These are phyloP conservation scores for Caenorhabditis angaria DNA, from an alignment of 2,888 invertebrate species.

Conservation along the genomic window DNA sequence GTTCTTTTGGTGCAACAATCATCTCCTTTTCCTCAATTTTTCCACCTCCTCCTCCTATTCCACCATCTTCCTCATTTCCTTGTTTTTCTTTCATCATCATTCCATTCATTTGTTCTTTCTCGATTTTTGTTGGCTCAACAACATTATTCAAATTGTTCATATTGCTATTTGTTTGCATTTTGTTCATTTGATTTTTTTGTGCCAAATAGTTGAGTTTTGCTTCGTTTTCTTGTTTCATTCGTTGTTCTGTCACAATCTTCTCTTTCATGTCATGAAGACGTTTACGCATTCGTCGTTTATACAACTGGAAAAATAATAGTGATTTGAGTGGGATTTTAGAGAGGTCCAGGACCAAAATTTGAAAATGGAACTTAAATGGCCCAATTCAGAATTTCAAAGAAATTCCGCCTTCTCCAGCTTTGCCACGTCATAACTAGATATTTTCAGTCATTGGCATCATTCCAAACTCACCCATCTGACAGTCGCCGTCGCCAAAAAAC, in stretches of 20 bases:
- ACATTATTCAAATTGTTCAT: background rate
- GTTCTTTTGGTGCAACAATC: background rate
- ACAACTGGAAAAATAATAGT: constrained; percentile 23
- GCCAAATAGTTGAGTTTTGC: constrained; percentile 27
- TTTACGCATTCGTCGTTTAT: constrained; percentile 40
- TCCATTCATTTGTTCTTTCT: too few relatives aligned
- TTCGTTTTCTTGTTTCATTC: constrained; percentile 25
- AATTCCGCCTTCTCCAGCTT: too few relatives aligned
- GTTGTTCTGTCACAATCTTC: constrained; percentile 25
- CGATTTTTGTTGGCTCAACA: background rate
- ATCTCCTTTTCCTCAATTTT: too few relatives aligned
- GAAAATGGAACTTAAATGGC: too few relatives aligned
- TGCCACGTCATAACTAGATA: too few relatives aligned
- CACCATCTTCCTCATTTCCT: background rate
- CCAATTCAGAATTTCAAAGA: too few relatives aligned
- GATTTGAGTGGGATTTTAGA: too few relatives aligned
- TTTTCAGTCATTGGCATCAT: too few relatives aligned
- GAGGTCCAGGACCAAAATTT: too few relatives aligned
- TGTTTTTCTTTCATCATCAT: too few relatives aligned
- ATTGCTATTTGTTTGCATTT: too few relatives aligned
- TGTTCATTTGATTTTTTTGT: constrained; percentile 15
- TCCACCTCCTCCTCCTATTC: too few relatives aligned
- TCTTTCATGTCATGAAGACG: constrained; percentile 25
- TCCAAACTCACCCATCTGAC: constrained; percentile 25
- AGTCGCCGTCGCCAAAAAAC: constrained; percentile 25